Evolutionary conservation across 2,888 invertebrate genomes (phyloP), one percentile per base, ranked within the genome.

Genomic region (Acleris sparsana): DNA sequence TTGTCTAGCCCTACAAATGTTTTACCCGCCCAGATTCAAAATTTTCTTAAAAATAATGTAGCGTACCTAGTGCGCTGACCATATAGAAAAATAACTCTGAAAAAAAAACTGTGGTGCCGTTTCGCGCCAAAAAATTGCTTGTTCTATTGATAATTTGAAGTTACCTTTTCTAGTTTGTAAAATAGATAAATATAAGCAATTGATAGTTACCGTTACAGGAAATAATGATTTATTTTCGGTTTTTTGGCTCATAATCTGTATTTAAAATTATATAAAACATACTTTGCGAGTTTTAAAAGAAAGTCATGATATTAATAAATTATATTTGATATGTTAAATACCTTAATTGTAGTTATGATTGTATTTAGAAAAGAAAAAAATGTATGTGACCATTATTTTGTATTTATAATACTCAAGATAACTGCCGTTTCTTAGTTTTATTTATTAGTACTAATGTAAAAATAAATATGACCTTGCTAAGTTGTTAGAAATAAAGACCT

Each of bases 401-500:
- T 39, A 39, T 13, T 39, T 39, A 39, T 39, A 39, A 81, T 81
- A 80, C 80, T 81, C 80, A 80, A 70, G 69, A 72, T 53, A 69
- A 76, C 75, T 77, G 77, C 75, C 74, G 71, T 74, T 68, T 69
- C 66, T 70, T 73, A 69, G 72, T 72, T 62, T 60, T 79, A 78
- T 80, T 77, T 80, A 78, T 80, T 77, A 74, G 68, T 78, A n/a
- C n/a, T n/a, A 70, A 57, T 69, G 56, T 68, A 61, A 29, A 59
- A 63, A 44, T 52, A 66, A 57, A 63, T 63, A 62, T 33, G 58
- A 53, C 44, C 65, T 69, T 64, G 53, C 56, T 62, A 53, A 67
- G 67, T 68, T 70, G 44, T 48, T 69, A 70, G 72, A 74, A 73
- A 71, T 75, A 73, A 80, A 82, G 82, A 85, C 84, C 81, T 86